Base-by-base conservation (phyloP, 2,888 invertebrate genomes). In the Zaprionus lineosus region DNA sequence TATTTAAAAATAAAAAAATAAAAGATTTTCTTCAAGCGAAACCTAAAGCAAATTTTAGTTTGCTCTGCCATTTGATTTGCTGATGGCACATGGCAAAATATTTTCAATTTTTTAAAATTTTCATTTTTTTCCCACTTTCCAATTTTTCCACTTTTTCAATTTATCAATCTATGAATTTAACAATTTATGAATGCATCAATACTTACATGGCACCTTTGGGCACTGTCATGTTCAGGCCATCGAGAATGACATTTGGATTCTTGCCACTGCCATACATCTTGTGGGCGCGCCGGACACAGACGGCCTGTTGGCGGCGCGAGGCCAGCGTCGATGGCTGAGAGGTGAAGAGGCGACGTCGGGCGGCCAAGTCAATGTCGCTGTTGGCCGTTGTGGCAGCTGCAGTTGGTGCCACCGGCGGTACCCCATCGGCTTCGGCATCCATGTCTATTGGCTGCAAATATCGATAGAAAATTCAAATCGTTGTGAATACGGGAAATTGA, bases 181-280 rank as follows among this genome's bases (percentile, higher is more conserved):
- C 14, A 28, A 18, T 26, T 21, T 2, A 8, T 24, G 8, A 8
- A 2, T 24, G 6, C 11, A 31, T 2, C 24, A 34, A 19, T 65
- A 93, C 94, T 94, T 91, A 96, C 96, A 96, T 96, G 37, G 94
- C 91, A 44, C 97, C 97, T 88, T 96, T 96, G 14, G 96, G 95
- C 33, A 98, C 97, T 11, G 96, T 97, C 95, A 98, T 96, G 87
- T 96, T 96, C 48, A 98, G 92, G 15, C 95, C 95, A 87, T 96
- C 96, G 47, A 98, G 91, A 28, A 97, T 95, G 21, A 96, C 92
- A 75, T 95, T 94, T 0, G 95, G 95, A 85, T 93, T 95, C 74
- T 93, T 94, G 72, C 94, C 92, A 2, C 93, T 91, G 3, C 97
- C 97, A 87, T 97, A 97, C 88, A 93, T 93, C 90, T 97, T 97